These are phyloP conservation scores for Spodoptera litura DNA, from an alignment of 1,140 invertebrate genomes.

Conservation along the genomic window DNA sequence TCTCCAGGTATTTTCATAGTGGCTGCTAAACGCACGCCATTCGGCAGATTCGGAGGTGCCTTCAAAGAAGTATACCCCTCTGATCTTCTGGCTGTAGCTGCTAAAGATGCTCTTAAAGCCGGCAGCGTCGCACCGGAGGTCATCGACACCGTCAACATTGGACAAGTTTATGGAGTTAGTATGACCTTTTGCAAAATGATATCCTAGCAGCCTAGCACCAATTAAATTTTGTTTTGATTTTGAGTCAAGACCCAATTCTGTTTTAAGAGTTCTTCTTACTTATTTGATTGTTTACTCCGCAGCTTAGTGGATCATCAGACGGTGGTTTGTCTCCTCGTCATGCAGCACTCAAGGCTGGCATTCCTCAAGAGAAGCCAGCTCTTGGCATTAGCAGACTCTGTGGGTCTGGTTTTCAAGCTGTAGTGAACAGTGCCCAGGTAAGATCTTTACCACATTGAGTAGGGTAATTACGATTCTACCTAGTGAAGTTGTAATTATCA, in stretches of 20 bases:
- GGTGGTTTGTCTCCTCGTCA: constrained; percentile 96
- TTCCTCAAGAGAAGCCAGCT: constrained; percentile 93
- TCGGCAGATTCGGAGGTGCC: constrained; percentile 97
- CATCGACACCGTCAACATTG: constrained; percentile 94
- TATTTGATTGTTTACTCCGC: constrained; percentile 6
- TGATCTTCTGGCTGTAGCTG: constrained; percentile 92
- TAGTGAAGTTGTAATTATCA: too few species aligned
- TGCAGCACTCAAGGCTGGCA: constrained; percentile 92
- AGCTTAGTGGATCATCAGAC: constrained; percentile 91
- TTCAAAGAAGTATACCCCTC: constrained; percentile 92
- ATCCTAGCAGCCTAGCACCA: too few species aligned
- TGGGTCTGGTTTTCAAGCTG: constrained; percentile 97
- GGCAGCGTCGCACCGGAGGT: constrained; percentile 93
- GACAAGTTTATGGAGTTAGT: constrained; percentile 94
- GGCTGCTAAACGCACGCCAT: constrained; percentile 97
- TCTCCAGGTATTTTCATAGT: constrained; percentile 95
- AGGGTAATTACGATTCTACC: too few species aligned
- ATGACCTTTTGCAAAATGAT: too few species aligned
- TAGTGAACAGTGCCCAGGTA: constrained; percentile 96
- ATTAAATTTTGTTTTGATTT: too few species aligned
- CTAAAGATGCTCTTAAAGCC: constrained; percentile 92
- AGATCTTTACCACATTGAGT: background rate
- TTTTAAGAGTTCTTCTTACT: too few species aligned
- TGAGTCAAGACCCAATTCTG: too few species aligned
- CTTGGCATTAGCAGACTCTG: constrained; percentile 95